These are phyloP conservation scores for Xenopus petersii DNA, from an alignment of 2,797 vertebrate genomes.

Conservation along the genomic window DNA sequence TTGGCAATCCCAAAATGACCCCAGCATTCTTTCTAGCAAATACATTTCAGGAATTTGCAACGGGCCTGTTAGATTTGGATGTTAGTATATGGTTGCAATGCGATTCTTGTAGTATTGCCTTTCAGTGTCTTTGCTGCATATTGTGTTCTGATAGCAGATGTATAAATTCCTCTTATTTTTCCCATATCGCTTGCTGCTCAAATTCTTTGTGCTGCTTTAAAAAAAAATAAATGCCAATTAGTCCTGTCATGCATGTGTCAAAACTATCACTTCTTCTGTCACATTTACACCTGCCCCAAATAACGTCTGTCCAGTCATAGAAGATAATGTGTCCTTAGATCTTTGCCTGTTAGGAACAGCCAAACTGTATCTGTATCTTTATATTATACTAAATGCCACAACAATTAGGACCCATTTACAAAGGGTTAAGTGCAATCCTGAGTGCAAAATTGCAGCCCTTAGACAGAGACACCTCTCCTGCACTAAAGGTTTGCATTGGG, in stretches of 20 bases:
- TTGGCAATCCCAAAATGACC: slow-evolving; percentile 12
- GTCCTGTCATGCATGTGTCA: slow-evolving; percentile 16
- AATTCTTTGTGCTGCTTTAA: slow-evolving; percentile 19
- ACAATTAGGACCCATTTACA: too few species aligned
- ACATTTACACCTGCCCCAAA: slow-evolving; percentile 2
- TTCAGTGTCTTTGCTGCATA: neutral
- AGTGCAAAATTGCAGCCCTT: too few species aligned
- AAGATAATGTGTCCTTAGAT: slow-evolving; percentile 10
- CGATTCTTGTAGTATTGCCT: neutral
- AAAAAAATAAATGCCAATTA: slow-evolving; percentile 24
- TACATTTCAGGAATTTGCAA: neutral
- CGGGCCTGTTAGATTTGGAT: neutral
- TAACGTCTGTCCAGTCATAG: slow-evolving; percentile 1
- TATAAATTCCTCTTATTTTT: slow-evolving; percentile 14
- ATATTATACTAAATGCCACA: too few species aligned
- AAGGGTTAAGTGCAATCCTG: too few species aligned
- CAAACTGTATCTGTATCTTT: too few species aligned
- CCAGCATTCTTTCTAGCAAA: slow-evolving; percentile 3
- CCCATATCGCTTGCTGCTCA: slow-evolving; percentile 16
- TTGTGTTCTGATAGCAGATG: slow-evolving; percentile 9
- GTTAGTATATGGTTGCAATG: neutral
- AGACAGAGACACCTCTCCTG: too few species aligned
- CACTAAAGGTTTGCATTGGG: too few species aligned
- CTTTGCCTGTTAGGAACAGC: too few species aligned
- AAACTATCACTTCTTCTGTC: slow-evolving; percentile 11